Percentiles rank a stretch among this genome's conserved stretches.
Conservation (phyloP, 2,888 invertebrate species). For the Amblyjoppa proteus region DNA sequence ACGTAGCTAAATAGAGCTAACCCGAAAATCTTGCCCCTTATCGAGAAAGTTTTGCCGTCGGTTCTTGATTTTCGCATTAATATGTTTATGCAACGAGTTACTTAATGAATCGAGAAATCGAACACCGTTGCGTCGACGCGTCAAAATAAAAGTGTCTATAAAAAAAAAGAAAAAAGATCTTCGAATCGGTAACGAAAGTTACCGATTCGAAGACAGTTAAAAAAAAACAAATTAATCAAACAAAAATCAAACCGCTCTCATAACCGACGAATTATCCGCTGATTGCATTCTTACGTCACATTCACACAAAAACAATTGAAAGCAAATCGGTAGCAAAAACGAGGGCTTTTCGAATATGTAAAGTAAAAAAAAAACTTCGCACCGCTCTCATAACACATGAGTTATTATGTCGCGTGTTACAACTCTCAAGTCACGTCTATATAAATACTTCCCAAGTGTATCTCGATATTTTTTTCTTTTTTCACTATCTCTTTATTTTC, state of each 20-base stretch:
- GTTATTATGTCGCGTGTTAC: not conserved
- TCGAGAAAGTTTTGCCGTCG: constrained; percentile 48
- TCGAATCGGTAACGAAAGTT: not conserved
- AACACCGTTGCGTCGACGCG: not conserved
- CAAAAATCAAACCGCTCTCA: no score
- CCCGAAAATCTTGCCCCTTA: constrained; percentile 57
- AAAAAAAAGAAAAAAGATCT: not conserved
- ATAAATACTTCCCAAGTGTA: not conserved
- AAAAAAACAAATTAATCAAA: no score
- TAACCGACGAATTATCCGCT: no score
- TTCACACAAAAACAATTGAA: no score
- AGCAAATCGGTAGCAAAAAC: not conserved
- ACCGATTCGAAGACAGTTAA: not conserved
- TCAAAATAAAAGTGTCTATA: not conserved
- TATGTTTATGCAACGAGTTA: constrained; percentile 30
- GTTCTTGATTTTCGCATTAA: constrained; percentile 31
- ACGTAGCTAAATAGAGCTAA: constrained; percentile 53
- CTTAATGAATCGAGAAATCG: constrained; percentile 1
- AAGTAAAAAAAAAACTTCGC: not conserved
- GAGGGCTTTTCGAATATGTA: not conserved
- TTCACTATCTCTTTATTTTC: not conserved
- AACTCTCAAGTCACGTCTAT: not conserved
- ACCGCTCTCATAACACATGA: not conserved
- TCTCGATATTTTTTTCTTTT: not conserved
- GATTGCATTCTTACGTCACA: no score